Evolutionary conservation across 2,888 invertebrate species (phyloP).

Genomic region (Synergus gifuensis): DNA sequence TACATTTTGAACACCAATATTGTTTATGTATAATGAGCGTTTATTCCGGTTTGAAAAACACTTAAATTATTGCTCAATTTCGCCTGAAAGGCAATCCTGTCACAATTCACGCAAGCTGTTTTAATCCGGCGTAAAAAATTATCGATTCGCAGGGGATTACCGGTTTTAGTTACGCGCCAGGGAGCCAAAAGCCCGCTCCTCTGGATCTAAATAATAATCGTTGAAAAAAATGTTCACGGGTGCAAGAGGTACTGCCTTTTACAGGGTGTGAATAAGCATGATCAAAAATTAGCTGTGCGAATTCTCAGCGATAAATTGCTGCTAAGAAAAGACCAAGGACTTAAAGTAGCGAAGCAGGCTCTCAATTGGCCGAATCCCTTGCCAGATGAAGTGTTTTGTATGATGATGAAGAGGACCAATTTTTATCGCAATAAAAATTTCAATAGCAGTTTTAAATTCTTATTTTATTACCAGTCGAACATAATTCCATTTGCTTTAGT

Average conservation of each 20-base stretch:
- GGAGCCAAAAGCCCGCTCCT: conserved; percentile 52
- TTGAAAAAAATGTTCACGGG: conserved; percentile 31
- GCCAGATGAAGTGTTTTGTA: conserved; percentile 11
- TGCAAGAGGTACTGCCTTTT: conserved; percentile 15
- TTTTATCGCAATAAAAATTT: not conserved
- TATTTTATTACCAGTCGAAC: not conserved
- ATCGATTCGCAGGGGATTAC: conserved; percentile 50
- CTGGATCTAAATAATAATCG: conserved; percentile 51
- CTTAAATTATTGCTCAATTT: conserved; percentile 5
- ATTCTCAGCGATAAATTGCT: conserved; percentile 42
- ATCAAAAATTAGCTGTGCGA: conserved; percentile 42
- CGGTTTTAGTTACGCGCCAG: conserved; percentile 57
- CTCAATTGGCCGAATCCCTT: not conserved
- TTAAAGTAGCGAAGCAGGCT: conserved; percentile 14
- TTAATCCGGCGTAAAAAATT: conserved; percentile 54
- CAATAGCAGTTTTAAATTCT: not conserved
- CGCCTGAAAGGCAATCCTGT: conserved; percentile 1
- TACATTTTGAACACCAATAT: not conserved
- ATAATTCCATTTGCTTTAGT: not conserved
- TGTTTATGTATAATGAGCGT: not conserved
- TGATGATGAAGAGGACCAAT: not conserved
- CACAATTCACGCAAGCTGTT: conserved; percentile 6
- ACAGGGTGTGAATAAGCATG: conserved; percentile 37
- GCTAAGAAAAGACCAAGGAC: conserved; percentile 32
- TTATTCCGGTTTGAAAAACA: not conserved